These are phyloP conservation scores for Hybos culiciformis DNA, from an alignment of 2,888 invertebrate species.

Conservation along the genomic window DNA sequence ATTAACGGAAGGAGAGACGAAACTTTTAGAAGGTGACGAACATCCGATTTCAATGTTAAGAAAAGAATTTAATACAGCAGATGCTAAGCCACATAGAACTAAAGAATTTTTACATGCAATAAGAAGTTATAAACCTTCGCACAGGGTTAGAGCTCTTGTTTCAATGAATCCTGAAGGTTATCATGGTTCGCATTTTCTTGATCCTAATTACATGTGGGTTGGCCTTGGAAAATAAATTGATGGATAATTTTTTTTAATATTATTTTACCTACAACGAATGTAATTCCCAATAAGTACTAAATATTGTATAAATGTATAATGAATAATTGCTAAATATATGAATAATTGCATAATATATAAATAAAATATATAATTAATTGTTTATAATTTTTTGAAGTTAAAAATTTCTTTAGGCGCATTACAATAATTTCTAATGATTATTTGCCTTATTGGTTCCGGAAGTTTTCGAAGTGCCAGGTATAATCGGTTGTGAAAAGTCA, in stretches of 20 bases:
- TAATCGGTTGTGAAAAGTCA: no score
- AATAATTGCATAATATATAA: no score
- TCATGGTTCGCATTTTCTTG: slow-evolving; percentile 44
- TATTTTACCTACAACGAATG: slow-evolving; percentile 1
- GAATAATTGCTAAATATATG: no score
- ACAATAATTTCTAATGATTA: no score
- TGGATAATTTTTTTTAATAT: not conserved
- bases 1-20: slow-evolving; percentile 21
- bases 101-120: slow-evolving; percentile 35
- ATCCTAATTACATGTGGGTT: slow-evolving; percentile 52
- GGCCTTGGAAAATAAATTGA: slow-evolving; percentile 39
- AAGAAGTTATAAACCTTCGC: slow-evolving; percentile 36
- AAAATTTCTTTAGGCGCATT: no score
- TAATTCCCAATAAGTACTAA: no score
- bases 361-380: no score
- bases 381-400: no score
- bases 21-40: slow-evolving; percentile 27
- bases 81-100: slow-evolving; percentile 25
- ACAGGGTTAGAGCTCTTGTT: slow-evolving; percentile 43
- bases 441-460: no score
- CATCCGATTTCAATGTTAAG: slow-evolving; percentile 13
- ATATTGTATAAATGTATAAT: no score
- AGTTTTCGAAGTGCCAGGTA: no score
- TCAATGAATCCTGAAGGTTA: slow-evolving; percentile 41
- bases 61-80: slow-evolving; percentile 5